phyloP scores from a whole-genome alignment of 2,113 vertebrate genomes.

The Alethe castanea region DNA sequence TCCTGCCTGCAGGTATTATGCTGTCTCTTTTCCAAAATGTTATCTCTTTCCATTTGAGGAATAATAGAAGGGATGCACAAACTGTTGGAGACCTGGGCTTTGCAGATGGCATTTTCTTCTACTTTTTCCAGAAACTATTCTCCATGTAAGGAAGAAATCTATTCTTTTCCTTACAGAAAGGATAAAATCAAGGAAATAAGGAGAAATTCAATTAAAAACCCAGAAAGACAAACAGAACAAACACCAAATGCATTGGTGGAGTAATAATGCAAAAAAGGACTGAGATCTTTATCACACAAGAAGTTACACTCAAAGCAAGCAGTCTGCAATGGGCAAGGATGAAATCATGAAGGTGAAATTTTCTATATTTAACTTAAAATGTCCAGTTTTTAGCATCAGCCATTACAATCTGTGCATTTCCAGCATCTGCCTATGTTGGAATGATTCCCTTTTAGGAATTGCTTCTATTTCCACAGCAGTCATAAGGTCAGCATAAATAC shows the following conservation, averaged over 20 bases:
- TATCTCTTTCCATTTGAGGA: neutral
- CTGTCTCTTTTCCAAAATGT: neutral
- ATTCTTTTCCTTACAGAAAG: neutral
- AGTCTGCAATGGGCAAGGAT: neutral
- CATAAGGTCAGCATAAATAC: neutral
- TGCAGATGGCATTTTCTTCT: neutral
- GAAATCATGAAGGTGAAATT: neutral
- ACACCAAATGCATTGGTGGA: neutral
- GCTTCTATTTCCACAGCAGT: rapidly evolving
- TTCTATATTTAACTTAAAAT: neutral
- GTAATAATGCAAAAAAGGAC: neutral
- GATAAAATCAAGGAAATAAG: neutral
- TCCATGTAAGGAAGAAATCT: neutral
- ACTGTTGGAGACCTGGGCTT: neutral
- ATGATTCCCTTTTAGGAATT: neutral
- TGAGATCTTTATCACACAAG: neutral
- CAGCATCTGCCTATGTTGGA: neutral
- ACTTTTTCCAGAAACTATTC: neutral
- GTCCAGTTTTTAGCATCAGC: neutral
- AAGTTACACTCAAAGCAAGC: neutral
- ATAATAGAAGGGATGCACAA: neutral
- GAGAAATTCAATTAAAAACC: neutral
- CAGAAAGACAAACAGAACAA: neutral
- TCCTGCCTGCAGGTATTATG: neutral
- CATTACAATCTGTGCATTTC: neutral